A percentile compares a stretch with the other conserved stretches of the same genome.
Evolutionary conservation across 1,140 invertebrate genomes (phyloP).

Genomic region (Pinna nobilis): DNA sequence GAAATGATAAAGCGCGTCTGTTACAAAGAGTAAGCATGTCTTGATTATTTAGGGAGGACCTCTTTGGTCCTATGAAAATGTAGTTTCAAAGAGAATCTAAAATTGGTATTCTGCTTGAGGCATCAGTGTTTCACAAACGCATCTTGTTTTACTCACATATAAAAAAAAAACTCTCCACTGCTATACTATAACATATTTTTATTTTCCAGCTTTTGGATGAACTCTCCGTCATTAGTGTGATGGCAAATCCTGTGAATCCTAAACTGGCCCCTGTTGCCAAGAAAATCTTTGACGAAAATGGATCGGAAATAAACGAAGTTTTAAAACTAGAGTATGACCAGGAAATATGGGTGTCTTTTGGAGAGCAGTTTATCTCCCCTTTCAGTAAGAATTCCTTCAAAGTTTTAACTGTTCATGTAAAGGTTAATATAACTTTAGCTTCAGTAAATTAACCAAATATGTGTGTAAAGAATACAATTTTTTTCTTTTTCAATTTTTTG

Average conservation of each 20-base stretch:
- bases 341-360: conserved; percentile 71
- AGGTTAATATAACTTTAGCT: no score
- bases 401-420: not conserved
- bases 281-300: conserved; percentile 63
- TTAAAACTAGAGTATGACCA: conserved; percentile 57
- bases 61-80: no score
- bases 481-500: no score
- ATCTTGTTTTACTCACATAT: no score
- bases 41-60: no score
- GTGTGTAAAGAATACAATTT: no score
- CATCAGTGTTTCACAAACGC: not conserved
- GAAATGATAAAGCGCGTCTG: conserved; percentile 41
- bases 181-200: no score
- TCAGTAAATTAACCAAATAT: no score
- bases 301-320: conserved; percentile 66
- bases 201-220: conserved; percentile 65
- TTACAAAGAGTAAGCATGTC: conserved; percentile 50
- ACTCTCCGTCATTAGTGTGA: conserved; percentile 49
- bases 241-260: conserved; percentile 52
- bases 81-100: no score
- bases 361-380: conserved; percentile 69
- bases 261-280: conserved; percentile 62
- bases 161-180: no score
- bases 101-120: not conserved
- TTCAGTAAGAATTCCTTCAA: conserved; percentile 64